A percentile compares a stretch with the other conserved stretches of the same genome.
Conservation (phyloP, 2,797 vertebrate species). For the Botia kubotai region DNA sequence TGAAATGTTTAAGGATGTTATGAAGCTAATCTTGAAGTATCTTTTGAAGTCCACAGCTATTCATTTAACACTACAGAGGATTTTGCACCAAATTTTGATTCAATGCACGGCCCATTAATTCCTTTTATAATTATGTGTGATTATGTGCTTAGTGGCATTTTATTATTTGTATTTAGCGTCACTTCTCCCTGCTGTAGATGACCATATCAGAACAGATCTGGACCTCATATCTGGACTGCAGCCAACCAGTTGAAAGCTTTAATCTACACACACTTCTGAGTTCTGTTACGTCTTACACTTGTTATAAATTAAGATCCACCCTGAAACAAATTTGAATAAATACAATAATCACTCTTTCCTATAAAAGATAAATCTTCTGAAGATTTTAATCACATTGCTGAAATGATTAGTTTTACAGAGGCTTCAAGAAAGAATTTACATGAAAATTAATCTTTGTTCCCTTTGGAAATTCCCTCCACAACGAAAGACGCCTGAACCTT, state of each 20-base stretch:
- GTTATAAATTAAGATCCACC: neutral
- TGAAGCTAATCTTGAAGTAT: too few species aligned
- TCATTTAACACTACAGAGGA: neutral
- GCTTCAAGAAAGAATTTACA: conserved; percentile 47
- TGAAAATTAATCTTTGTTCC: conserved; percentile 52
- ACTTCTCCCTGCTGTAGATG: neutral
- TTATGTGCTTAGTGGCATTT: too few species aligned
- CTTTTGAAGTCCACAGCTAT: too few species aligned
- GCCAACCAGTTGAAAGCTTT: neutral
- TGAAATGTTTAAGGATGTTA: too few species aligned
- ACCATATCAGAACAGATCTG: neutral
- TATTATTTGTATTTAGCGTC: neutral
- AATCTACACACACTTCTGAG: neutral
- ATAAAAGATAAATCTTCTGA: neutral
- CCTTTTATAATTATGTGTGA: neutral
- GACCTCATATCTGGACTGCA: neutral
- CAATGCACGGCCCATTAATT: neutral
- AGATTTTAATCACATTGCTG: conserved; percentile 1
- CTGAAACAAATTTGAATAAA: neutral
- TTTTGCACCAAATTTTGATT: neutral
- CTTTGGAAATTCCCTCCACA: conserved; percentile 56
- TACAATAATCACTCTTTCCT: too few species aligned
- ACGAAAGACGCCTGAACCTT: conserved; percentile 58
- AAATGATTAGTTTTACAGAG: neutral
- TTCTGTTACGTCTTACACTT: neutral